Conservation (phyloP, 2,113 vertebrate species). For the Syngnathus scovelli region DNA sequence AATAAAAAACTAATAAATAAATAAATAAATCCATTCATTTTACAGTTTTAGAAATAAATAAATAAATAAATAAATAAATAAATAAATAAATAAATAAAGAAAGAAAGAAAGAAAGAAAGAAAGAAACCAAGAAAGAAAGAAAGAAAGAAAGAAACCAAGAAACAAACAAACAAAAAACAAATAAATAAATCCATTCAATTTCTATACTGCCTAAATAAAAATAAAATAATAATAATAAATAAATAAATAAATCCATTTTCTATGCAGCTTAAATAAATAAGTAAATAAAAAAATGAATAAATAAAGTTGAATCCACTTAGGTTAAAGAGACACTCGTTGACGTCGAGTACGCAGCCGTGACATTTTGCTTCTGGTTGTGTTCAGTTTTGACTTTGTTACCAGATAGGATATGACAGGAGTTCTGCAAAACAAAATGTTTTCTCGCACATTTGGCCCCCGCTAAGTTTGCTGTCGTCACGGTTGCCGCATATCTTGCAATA, state of each 20-base stretch:
- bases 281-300: background rate
- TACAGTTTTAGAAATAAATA: background rate
- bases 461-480: constrained; percentile 49
- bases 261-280: too few relatives aligned
- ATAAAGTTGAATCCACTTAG: background rate
- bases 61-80: background rate
- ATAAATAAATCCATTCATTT: too few relatives aligned
- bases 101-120: too few relatives aligned
- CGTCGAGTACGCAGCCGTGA: background rate
- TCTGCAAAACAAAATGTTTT: constrained; percentile 34
- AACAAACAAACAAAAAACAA: too few relatives aligned
- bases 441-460: constrained; percentile 45
- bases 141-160: too few relatives aligned
- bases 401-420: constrained; percentile 23
- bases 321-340: constrained; percentile 11
- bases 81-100: too few relatives aligned
- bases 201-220: too few relatives aligned
- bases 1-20: too few relatives aligned
- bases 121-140: too few relatives aligned
- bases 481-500: constrained; percentile 47
- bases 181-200: too few relatives aligned
- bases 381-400: constrained; percentile 13
- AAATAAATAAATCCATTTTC: too few relatives aligned
- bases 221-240: too few relatives aligned
- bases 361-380: constrained; percentile 20